Conservation (phyloP, 2,113 vertebrate species). For the Monarcha castaneiventris region DNA sequence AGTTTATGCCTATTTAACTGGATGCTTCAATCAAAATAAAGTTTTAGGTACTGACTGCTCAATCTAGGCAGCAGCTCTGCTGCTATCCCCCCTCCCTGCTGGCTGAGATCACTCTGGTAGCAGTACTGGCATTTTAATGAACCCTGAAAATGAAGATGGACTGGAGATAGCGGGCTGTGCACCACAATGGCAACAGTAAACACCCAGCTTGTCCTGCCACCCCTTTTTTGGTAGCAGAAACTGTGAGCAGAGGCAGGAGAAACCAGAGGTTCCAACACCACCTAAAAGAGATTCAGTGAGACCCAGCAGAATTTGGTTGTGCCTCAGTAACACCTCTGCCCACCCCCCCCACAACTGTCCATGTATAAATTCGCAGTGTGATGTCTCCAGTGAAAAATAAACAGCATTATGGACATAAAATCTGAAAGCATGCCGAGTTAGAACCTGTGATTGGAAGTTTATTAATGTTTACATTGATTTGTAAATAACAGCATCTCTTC, state of each 20-base stretch:
- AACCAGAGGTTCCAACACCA: not conserved
- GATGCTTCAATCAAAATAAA: not conserved
- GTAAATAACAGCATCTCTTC: not conserved
- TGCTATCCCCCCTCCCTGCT: not conserved
- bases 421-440: not conserved
- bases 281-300: not conserved
- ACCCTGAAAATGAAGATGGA: not conserved
- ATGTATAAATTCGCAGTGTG: not conserved
- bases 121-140: not conserved
- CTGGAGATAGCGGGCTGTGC: not conserved
- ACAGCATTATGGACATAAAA: not conserved
- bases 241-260: not conserved
- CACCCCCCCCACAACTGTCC: not conserved
- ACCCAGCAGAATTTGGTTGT: not conserved
- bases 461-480: not conserved
- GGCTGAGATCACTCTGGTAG: not conserved
- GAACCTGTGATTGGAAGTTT: not conserved
- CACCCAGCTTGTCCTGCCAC: not conserved
- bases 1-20: not conserved
- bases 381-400: not conserved
- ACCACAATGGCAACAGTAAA: not conserved
- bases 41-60: not conserved
- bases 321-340: not conserved
- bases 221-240: not conserved
- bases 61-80: not conserved